Conservation (phyloP, 2,888 invertebrate species). For the Hyles lineata region DNA sequence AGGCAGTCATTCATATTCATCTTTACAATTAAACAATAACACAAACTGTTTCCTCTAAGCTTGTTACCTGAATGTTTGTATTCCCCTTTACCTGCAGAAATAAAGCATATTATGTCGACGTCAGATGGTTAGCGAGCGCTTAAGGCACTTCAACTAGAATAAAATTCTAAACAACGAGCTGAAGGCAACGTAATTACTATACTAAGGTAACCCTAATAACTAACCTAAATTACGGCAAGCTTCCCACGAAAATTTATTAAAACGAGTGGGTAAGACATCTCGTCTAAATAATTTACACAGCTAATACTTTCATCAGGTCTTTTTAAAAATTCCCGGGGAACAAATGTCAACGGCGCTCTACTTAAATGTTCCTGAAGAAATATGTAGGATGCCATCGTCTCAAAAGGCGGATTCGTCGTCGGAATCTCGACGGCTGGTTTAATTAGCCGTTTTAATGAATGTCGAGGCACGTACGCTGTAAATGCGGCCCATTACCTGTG, state of each 20-base stretch:
- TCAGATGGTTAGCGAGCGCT: slow-evolving; percentile 6
- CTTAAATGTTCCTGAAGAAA: slow-evolving; percentile 63
- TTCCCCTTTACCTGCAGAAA: background rate
- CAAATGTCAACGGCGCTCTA: slow-evolving; percentile 53
- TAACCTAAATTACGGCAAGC: slow-evolving; percentile 7
- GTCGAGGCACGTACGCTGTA: slow-evolving; percentile 79
- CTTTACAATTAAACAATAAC: too few species aligned
- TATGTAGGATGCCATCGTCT: slow-evolving; percentile 60
- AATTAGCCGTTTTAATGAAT: slow-evolving; percentile 81
- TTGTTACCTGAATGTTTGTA: too few species aligned
- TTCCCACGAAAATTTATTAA: slow-evolving; percentile 2
- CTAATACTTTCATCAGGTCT: slow-evolving; percentile 50
- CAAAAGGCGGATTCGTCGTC: slow-evolving; percentile 62
- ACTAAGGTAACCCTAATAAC: slow-evolving; percentile 3
- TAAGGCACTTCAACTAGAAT: background rate
- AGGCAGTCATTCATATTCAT: too few species aligned
- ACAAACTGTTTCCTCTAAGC: too few species aligned
- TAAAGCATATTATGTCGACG: background rate
- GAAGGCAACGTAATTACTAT: background rate
- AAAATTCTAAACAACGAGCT: too few species aligned
- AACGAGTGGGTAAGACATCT: slow-evolving; percentile 34
- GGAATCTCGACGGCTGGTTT: slow-evolving; percentile 73
- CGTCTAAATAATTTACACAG: slow-evolving; percentile 44
- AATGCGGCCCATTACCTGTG: slow-evolving; percentile 79
- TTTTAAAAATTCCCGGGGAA: slow-evolving; percentile 52